Evolutionary conservation across 2,113 vertebrate species (phyloP).

Genomic region (Podarcis raffonei): DNA sequence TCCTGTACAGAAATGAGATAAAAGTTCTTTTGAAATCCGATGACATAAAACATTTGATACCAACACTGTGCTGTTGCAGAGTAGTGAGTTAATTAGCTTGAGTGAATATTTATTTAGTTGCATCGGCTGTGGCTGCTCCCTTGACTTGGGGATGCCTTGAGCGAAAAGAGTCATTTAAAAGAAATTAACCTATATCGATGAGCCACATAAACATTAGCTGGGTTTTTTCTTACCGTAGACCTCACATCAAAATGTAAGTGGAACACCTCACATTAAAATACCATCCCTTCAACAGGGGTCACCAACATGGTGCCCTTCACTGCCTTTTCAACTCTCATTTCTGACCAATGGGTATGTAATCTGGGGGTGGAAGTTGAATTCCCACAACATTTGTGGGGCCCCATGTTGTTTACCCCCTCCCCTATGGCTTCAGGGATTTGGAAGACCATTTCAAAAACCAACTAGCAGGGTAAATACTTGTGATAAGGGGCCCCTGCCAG

Average conservation of each 20-base stretch:
- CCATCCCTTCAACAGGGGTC: neutral
- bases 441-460: neutral
- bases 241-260: constrained; percentile 19
- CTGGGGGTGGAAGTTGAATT: too few species aligned
- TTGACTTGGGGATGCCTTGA: constrained; percentile 19
- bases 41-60: constrained; percentile 71
- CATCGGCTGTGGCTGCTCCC: constrained; percentile 44
- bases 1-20: constrained; percentile 67
- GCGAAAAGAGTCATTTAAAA: constrained; percentile 9
- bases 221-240: constrained; percentile 13
- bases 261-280: constrained; percentile 9
- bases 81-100: constrained; percentile 69
- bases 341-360: too few species aligned
- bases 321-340: too few species aligned
- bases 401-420: too few species aligned
- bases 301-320: too few species aligned
- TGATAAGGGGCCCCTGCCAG: too few species aligned
- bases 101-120: constrained; percentile 65
- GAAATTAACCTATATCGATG: constrained; percentile 24
- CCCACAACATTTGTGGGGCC: too few species aligned
- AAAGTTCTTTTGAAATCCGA: constrained; percentile 76
- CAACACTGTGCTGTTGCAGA: constrained; percentile 43
- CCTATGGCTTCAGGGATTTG: neutral
- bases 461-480: neutral
- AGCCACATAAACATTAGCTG: constrained; percentile 13